phyloP scores from a whole-genome alignment of 2,113 vertebrate genomes.

The Spea bombifrons region DNA sequence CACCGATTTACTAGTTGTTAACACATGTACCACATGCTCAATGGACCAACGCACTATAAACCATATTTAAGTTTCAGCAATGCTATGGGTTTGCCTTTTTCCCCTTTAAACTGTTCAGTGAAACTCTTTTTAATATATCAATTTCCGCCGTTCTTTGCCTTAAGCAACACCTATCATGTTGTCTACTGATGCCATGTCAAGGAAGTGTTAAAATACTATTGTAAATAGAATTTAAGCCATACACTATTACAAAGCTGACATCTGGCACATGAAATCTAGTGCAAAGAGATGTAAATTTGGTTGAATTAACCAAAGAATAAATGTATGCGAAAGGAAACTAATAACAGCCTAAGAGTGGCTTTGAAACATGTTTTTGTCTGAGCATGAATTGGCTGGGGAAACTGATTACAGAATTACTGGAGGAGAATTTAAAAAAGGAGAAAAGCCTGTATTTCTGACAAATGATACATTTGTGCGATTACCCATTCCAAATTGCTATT shows the following conservation, averaged over 20 bases:
- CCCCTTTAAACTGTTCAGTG: too few species aligned
- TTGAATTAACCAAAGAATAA: constrained; percentile 10
- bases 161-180: constrained; percentile 13
- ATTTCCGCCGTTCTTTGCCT: too few species aligned
- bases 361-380: constrained; percentile 28
- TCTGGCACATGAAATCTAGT: background rate
- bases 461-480: constrained; percentile 47
- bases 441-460: constrained; percentile 37
- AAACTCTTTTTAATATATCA: too few species aligned
- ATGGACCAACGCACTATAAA: too few species aligned
- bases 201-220: constrained; percentile 28
- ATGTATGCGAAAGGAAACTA: background rate
- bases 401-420: constrained; percentile 38
- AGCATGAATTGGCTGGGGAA: constrained; percentile 46
- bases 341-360: background rate
- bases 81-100: background rate
- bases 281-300: background rate
- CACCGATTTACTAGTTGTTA: too few species aligned
- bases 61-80: too few species aligned
- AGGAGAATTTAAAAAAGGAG: constrained; percentile 38
- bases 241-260: background rate
- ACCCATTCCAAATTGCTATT: constrained; percentile 35
- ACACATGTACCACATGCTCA: too few species aligned
- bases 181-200: constrained; percentile 22
- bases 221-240: constrained; percentile 1